phyloP scores from a whole-genome alignment of 2,888 invertebrate species.

The Phalera bucephala region DNA sequence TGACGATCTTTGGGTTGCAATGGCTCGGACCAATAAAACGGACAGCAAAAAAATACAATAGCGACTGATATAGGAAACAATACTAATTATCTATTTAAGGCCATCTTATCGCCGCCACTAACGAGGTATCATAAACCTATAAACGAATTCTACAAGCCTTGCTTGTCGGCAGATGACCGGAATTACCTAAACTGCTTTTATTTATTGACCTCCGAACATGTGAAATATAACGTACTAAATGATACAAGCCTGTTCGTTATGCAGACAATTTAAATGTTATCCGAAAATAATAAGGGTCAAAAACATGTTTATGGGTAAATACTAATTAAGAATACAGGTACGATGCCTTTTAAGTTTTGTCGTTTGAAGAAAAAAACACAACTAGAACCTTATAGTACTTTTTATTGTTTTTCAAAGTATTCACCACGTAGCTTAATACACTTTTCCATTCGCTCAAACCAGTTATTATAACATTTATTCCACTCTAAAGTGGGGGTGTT shows the following conservation, averaged over 20 bases:
- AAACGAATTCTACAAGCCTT: conserved; percentile 61
- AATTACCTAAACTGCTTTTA: conserved; percentile 62
- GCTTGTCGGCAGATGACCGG: conserved; percentile 61
- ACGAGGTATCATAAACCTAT: conserved; percentile 74
- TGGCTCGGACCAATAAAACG: conserved; percentile 34
- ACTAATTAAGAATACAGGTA: too few relatives aligned
- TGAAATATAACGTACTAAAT: conserved; percentile 64
- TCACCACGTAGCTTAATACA: too few relatives aligned
- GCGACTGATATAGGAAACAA: conserved; percentile 53
- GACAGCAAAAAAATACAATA: conserved; percentile 38
- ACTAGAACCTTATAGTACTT: too few relatives aligned
- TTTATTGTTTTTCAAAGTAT: too few relatives aligned
- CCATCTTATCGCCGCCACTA: conserved; percentile 66
- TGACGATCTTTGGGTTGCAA: conserved; percentile 31
- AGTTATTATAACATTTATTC: too few relatives aligned
- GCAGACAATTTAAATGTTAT: conserved; percentile 32
- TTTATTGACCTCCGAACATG: conserved; percentile 53
- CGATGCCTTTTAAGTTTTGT: too few relatives aligned
- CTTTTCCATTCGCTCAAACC: too few relatives aligned
- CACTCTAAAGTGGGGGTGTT: too few relatives aligned
- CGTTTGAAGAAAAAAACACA: too few relatives aligned
- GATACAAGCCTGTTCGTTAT: conserved; percentile 55
- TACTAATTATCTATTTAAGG: conserved; percentile 77
- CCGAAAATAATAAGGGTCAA: conserved; percentile 17
- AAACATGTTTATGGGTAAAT: conserved; percentile 27